Base-by-base conservation (phyloP, 2,888 invertebrate species). In the Nesidiocoris tenuis region DNA sequence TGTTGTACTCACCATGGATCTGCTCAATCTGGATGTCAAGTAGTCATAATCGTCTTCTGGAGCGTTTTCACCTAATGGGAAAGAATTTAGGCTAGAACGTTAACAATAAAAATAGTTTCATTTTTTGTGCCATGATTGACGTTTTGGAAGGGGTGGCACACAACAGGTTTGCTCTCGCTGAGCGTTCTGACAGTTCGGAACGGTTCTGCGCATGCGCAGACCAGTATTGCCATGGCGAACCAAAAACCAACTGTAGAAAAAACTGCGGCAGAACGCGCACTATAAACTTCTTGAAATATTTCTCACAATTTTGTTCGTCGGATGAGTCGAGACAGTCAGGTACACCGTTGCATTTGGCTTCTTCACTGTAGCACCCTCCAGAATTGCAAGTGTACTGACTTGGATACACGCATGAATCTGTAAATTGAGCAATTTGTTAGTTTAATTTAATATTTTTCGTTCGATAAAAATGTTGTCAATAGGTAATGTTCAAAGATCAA, bases 241-340 rank as follows among this genome's bases (percentile, higher is more conserved):
- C n/a, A n/a, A n/a, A n/a, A n/a, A n/a, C n/a, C n/a, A n/a, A n/a
- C n/a, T n/a, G n/a, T n/a, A n/a, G n/a, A n/a, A n/a, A n/a, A n/a
- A n/a, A n/a, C n/a, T n/a, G n/a, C n/a, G n/a, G n/a, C n/a, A n/a
- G n/a, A n/a, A n/a, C n/a, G n/a, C n/a, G n/a, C n/a, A n/a, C n/a
- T n/a, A n/a, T n/a, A n/a, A n/a, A n/a, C n/a, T n/a, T n/a, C n/a
- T n/a, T n/a, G n/a, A n/a, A n/a, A n/a, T n/a, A n/a, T n/a, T 39
- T 75, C 81, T 81, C 80, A 83, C 85, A 85, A 71, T 82, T 80
- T n/a, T 81, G 80, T 81, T 85, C 85, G 80, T 85, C 85, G 0
- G 81, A 82, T 12, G 82, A 82, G 79, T 83, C 84, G 0, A 80
- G 76, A 78, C 87, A 87, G 74, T 86, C 83, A 24, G 78, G 75